phyloP scores from a whole-genome alignment of 2,113 vertebrate genomes.

The Chaetura pelagica region DNA sequence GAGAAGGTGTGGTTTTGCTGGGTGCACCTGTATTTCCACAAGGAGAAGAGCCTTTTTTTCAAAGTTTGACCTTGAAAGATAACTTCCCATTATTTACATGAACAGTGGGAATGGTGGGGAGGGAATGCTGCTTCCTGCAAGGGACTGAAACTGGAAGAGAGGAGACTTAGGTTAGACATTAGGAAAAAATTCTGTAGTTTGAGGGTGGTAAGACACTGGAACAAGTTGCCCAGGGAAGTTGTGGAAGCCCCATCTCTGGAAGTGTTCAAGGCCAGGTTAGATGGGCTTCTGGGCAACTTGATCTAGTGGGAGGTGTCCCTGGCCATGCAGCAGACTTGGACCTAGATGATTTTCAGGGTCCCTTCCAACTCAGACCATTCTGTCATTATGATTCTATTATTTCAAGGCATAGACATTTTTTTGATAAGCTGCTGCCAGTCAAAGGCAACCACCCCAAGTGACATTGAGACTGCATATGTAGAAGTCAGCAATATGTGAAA shows the following conservation, averaged over 20 bases:
- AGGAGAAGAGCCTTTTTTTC: background rate
- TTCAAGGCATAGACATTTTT: background rate
- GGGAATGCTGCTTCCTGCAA: background rate
- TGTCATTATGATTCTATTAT: background rate
- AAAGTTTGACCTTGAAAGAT: background rate
- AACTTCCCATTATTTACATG: background rate
- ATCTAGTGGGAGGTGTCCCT: no score
- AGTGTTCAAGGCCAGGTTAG: no score
- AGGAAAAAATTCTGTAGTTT: no score
- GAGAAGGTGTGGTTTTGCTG: background rate
- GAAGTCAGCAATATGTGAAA: background rate
- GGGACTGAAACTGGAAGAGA: no score
- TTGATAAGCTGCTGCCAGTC: background rate
- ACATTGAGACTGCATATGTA: background rate
- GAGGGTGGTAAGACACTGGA: no score
- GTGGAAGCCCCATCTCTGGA: no score
- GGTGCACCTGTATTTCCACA: background rate
- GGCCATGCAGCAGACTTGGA: no score
- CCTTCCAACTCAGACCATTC: no score
- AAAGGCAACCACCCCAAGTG: background rate
- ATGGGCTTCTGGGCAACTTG: no score
- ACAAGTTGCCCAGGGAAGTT: no score
- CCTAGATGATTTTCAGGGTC: no score
- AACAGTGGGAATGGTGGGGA: background rate
- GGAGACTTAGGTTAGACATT: no score